phyloP scores from a whole-genome alignment of 2,888 invertebrate genomes.

The Mycalesis mineus region DNA sequence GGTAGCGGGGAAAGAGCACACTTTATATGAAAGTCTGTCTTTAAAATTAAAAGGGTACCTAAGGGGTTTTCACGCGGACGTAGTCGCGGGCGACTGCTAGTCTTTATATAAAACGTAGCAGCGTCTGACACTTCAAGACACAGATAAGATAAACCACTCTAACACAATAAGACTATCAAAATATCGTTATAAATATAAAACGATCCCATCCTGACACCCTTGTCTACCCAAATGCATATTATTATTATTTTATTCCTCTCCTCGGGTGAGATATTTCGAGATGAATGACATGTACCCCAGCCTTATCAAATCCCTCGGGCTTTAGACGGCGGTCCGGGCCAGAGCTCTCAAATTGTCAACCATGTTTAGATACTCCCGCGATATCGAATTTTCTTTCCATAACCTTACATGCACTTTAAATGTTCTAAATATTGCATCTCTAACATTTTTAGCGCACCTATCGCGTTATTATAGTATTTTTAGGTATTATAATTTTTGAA shows the following conservation, averaged over 20 bases:
- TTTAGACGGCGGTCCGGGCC: conserved; percentile 4
- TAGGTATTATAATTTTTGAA: too few species aligned
- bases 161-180: too few species aligned
- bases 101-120: too few species aligned
- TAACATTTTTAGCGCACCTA: too few species aligned
- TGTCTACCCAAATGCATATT: background rate
- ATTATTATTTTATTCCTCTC: conserved; percentile 7
- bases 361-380: conserved; percentile 5
- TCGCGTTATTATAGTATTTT: too few species aligned
- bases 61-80: too few species aligned
- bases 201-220: background rate
- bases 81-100: too few species aligned
- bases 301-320: conserved; percentile 9
- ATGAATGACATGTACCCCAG: conserved; percentile 3
- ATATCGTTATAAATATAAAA: background rate
- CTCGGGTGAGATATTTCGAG: conserved; percentile 5
- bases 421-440: background rate
- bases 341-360: conserved; percentile 13
- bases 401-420: background rate
- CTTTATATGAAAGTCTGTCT: too few species aligned
- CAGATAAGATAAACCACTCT: too few species aligned
- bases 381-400: conserved; percentile 3
- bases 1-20: too few species aligned
- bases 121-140: too few species aligned
- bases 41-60: too few species aligned